These are phyloP conservation scores for Phragmatobia fuliginosa DNA, from an alignment of 2,888 invertebrate species.

Conservation along the genomic window DNA sequence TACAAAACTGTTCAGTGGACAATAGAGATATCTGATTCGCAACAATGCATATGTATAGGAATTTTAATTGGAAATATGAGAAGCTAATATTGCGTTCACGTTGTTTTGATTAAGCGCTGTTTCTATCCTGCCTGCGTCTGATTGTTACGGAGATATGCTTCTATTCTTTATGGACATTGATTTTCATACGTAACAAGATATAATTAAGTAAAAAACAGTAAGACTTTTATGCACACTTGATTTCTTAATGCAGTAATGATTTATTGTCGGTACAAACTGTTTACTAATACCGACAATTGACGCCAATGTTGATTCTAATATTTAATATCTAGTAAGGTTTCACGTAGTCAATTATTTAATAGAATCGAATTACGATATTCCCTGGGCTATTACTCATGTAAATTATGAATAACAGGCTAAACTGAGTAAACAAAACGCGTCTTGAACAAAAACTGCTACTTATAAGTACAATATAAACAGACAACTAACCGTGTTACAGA, in stretches of 20 bases:
- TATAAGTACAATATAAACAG: background rate
- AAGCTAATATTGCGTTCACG: slow-evolving; percentile 59
- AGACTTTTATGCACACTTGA: slow-evolving; percentile 48
- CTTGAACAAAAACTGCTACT: background rate
- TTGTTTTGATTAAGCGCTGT: slow-evolving; percentile 69
- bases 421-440: background rate
- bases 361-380: background rate
- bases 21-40: slow-evolving; percentile 83
- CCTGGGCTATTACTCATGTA: background rate
- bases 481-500: too few relatives aligned
- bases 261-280: slow-evolving; percentile 25
- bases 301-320: slow-evolving; percentile 20
- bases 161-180: slow-evolving; percentile 64
- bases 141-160: slow-evolving; percentile 58
- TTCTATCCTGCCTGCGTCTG: slow-evolving; percentile 64
- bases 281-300: slow-evolving; percentile 8
- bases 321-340: slow-evolving; percentile 13
- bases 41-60: slow-evolving; percentile 78
- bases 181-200: slow-evolving; percentile 64
- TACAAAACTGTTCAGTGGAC: slow-evolving; percentile 75
- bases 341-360: background rate
- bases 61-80: slow-evolving; percentile 84
- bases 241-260: slow-evolving; percentile 42
- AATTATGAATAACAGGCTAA: too few relatives aligned
- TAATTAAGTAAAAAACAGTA: slow-evolving; percentile 58